Base-by-base conservation (phyloP, 2,888 invertebrate genomes). In the Mactromeris polynyma region DNA sequence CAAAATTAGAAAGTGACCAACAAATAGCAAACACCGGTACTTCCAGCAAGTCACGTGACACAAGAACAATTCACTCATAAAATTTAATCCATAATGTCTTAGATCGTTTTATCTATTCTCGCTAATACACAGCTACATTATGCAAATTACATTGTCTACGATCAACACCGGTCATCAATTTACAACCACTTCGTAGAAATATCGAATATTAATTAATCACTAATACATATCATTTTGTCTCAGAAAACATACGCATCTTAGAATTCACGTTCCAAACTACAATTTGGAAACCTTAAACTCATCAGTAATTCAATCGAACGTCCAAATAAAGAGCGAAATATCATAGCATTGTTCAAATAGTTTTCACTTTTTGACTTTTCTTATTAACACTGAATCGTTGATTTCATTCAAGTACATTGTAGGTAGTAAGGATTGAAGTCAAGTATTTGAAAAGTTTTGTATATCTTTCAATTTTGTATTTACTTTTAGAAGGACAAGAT, bases 361-460 rank as follows among this genome's bases (percentile, higher is more conserved):
- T 73, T 33, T 26, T 73, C 73, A 73, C 17, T 33, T 73, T 73
- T 69, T 73, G 33, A 73, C 73, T 73, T 14, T 73, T 69, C 69
- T 33, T 11, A 69, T 69, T 69, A 69, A 73, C 73, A 73, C 73
- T 36, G 36, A 19, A 19, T 33, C 73, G 73, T 19, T 73, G 36
- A 73, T 73, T 73, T 73, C 73, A 36, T 7, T 73, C 36, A 73
- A 73, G 73, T n/a, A n/a, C n/a, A n/a, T n/a, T n/a, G n/a, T 73
- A 33, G 31, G 73, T 33, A 33, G 17, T 36, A 73, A 33, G 17
- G 26, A 36, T 0, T 73, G 17, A 73, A 11, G 73, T 36, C 73
- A 73, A 73, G 33, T 33, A 73, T 33, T 73, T 73, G 33, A 33
- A 19, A 73, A 73, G 73, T 36, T 26, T 58, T n/a, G 46, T 58